Base-by-base conservation (phyloP, 2,888 invertebrate genomes). In the Pristionchus fissidentatus region DNA sequence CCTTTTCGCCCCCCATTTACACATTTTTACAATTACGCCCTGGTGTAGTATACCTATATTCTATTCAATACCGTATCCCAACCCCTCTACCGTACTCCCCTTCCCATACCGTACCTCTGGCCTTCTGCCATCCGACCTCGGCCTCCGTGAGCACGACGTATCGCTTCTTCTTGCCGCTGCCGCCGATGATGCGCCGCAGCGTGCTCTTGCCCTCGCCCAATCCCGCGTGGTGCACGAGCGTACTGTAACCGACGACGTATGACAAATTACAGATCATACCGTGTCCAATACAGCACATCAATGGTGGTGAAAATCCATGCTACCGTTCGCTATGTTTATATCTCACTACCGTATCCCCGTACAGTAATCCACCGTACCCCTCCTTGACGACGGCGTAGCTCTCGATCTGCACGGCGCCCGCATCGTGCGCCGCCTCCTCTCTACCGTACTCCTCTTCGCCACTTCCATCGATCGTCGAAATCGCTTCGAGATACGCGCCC, bases 91-190 rank as follows among this genome's bases (percentile, higher is more conserved):
- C 19, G n/a, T 49, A 15, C 49, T 49, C 10, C 19, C 49, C 13
- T 49, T n/a, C n/a, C n/a, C n/a, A n/a, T 3, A 26, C 10, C 29
- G 55, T 38, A 84, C 86, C 85, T 79, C 86, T 89, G 66, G 79
- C 81, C 83, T 92, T 92, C 73, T 90, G 89, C 91, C 91, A 92
- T 13, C 87, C 85, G 3, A 91, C 57, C 22, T 90, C 88, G 1
- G 83, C 85, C 26, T 88, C 89, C 5, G 90, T 90, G 81, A 92
- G 84, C 29, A 85, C 75, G 19, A 90, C 88, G 55, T 85, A 85
- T 49, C 83, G 38, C 77, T 83, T 83, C 46, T 83, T 83, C 83
- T 83, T 83, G 3, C 82, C 82, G 35, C n/a, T 41, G 22, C 80
- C 83, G 32, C 83, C 83, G 19, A 83, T 83, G 22, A 83, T 73